phyloP scores from a whole-genome alignment of 2,113 vertebrate species.

The Tursiops truncatus region DNA sequence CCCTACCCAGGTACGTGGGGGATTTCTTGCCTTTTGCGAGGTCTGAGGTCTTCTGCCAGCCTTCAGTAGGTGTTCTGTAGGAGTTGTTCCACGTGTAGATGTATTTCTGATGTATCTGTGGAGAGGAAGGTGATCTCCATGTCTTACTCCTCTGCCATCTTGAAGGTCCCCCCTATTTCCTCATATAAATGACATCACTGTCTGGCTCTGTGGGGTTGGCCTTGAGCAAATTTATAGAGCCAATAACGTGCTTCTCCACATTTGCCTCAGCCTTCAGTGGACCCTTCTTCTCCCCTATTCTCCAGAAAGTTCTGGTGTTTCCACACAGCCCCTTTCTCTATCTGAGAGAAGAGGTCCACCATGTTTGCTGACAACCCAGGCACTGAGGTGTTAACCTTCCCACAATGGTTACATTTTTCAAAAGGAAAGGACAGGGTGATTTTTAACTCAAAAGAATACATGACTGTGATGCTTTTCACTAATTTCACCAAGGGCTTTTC shows the following conservation, averaged over 20 bases:
- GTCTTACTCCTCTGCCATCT: too few relatives aligned
- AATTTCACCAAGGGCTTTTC: background rate
- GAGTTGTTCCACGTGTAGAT: too few relatives aligned
- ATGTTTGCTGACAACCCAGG: background rate
- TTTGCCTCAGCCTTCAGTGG: background rate
- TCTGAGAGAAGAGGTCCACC: background rate
- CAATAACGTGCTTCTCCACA: background rate
- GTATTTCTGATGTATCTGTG: too few relatives aligned
- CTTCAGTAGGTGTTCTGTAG: too few relatives aligned
- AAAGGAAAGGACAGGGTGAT: background rate
- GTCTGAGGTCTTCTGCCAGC: too few relatives aligned
- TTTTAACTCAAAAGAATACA: background rate
- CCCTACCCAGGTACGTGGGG: too few relatives aligned
- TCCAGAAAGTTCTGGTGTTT: background rate
- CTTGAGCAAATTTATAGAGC: background rate
- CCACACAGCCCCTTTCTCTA: background rate
- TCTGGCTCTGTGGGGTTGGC: background rate
- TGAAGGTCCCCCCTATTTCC: background rate
- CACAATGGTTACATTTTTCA: background rate
- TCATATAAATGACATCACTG: background rate
- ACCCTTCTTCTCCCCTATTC: background rate
- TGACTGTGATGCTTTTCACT: background rate
- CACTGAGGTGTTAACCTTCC: background rate
- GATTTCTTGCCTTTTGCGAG: too few relatives aligned
- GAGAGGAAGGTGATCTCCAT: too few relatives aligned